Evolutionary conservation across 2,888 invertebrate genomes (phyloP), one percentile per base, ranked within the genome.

Genomic region (Cinara cedri): DNA sequence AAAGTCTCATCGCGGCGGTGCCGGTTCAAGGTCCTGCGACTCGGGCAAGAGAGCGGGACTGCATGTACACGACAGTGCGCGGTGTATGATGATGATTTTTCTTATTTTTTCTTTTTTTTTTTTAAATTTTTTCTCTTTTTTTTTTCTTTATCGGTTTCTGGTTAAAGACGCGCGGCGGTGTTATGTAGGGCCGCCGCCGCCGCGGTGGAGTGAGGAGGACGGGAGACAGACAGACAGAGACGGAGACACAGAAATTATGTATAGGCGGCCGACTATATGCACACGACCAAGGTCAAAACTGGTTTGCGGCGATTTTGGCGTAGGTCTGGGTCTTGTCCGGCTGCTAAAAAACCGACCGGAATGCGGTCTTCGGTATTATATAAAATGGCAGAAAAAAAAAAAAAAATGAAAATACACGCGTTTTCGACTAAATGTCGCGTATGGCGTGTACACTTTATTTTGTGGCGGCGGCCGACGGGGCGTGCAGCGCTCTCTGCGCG

Each of bases 341-440:
- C 6, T 34, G 34, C 3, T 60, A 13, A 55, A 34, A 49, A 76
- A 68, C 10, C 49, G 68, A 78, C 66, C 76, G 68, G 76, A 78
- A 78, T 78, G 76, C 19, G 46, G 76, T 68, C 55, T 60, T 68
- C 24, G 8, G 55, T 44, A 51, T 51, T 54, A 54, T 65, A 74
- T 16, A 55, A 46, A 44, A 62, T 14, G 14, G 13, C 16, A 44
- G 44, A 3, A 63, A 44, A 42, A 44, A 51, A n/a, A 11, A 19
- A 9, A 34, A 9, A 54, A 9, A 19, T 3, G 13, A 24, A n/a
- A 55, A 14, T 26, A 26, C 57, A 66, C 66, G 76, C 46, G n/a
- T 76, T 76, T 76, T 76, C 66, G 76, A 76, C 76, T 76, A 76
- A 34, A 55, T 75, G 75, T 75, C 75, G 72, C 66, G 72, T 72